Percentiles rank a stretch among this genome's conserved stretches.
These are phyloP conservation scores for Polylopha cassiicola DNA, from an alignment of 2,888 invertebrate genomes.

Conservation along the genomic window DNA sequence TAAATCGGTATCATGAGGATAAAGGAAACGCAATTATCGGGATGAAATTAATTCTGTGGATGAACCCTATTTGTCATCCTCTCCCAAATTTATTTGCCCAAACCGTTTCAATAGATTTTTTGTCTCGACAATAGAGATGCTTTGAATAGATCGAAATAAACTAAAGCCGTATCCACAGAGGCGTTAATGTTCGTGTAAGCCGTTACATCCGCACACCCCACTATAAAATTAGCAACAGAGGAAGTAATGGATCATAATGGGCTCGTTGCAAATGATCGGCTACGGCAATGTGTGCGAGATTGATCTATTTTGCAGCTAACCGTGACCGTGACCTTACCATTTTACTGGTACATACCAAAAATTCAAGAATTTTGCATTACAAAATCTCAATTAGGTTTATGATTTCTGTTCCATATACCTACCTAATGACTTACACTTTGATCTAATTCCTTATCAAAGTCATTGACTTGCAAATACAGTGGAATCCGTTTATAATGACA, in stretches of 20 bases:
- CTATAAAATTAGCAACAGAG: conserved; percentile 59
- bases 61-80: conserved; percentile 16
- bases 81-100: conserved; percentile 16
- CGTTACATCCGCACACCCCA: conserved; percentile 56
- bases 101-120: conserved; percentile 14
- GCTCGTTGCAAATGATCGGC: conserved; percentile 37
- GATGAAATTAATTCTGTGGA: conserved; percentile 7
- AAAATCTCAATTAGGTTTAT: too few species aligned
- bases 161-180: conserved; percentile 43
- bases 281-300: conserved; percentile 30
- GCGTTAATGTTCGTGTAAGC: conserved; percentile 57
- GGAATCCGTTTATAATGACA: too few species aligned
- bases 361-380: too few species aligned
- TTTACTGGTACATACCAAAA: too few species aligned
- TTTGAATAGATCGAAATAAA: conserved; percentile 30
- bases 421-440: too few species aligned
- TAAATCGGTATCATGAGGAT: too few species aligned
- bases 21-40: too few species aligned
- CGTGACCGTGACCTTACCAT: conserved; percentile 19
- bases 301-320: conserved; percentile 17
- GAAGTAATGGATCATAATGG: conserved; percentile 54
- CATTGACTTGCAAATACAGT: too few species aligned
- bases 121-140: conserved; percentile 14
- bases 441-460: too few species aligned
- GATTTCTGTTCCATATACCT: too few species aligned